phyloP scores from a whole-genome alignment of 2,888 invertebrate species.

The Anthophora plumipes region DNA sequence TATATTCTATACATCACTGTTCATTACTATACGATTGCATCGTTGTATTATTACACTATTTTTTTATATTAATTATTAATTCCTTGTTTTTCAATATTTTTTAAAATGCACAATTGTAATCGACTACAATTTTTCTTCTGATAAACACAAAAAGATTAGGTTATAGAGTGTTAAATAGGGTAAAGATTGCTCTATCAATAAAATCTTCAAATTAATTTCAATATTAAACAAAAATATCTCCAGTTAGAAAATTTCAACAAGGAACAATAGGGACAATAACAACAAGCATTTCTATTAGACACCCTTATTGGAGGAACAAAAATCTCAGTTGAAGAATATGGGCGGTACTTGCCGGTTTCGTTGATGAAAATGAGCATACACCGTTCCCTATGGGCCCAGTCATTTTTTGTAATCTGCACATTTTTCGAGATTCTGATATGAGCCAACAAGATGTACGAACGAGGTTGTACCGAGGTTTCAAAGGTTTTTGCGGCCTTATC shows the following conservation, averaged over 20 bases:
- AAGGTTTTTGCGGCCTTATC: constrained; percentile 78
- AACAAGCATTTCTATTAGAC: not conserved
- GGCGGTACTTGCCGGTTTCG: constrained; percentile 22
- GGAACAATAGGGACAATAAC: too few relatives aligned
- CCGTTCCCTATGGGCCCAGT: constrained; percentile 48
- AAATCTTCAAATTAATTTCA: not conserved
- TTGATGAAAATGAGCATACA: constrained; percentile 55
- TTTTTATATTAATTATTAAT: too few relatives aligned
- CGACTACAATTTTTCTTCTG: too few relatives aligned
- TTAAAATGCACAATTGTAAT: too few relatives aligned
- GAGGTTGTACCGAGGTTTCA: constrained; percentile 69
- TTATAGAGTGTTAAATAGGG: too few relatives aligned
- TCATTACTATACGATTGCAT: too few relatives aligned
- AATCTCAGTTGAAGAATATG: not conserved
- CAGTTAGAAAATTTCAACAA: not conserved
- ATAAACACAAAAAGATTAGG: too few relatives aligned
- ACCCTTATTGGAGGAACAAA: constrained; percentile 32
- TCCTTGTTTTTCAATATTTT: too few relatives aligned
- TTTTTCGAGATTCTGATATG: constrained; percentile 57
- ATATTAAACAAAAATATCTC: not conserved
- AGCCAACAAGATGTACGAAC: constrained; percentile 61
- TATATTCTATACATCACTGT: too few relatives aligned
- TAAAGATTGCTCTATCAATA: not conserved
- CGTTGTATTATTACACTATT: too few relatives aligned
- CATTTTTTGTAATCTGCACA: constrained; percentile 45